A percentile compares a stretch with the other conserved stretches of the same genome.
Conservation (phyloP, 2,113 vertebrate genomes). For the Salvelinus sp. region DNA sequence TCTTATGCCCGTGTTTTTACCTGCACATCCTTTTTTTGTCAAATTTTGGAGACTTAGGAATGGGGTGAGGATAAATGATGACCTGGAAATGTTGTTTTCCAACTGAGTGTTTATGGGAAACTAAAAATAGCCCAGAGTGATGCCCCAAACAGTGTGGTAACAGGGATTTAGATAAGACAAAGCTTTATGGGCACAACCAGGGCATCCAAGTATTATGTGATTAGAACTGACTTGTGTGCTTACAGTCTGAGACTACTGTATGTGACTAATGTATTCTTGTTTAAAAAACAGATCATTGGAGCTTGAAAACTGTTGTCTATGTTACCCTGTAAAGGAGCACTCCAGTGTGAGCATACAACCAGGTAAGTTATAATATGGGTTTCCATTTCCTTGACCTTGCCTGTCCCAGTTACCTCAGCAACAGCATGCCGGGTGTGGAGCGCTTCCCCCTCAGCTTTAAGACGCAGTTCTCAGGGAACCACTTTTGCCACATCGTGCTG, state of each 20-base stretch:
- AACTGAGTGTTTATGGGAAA: not conserved
- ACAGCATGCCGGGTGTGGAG: conserved; percentile 93
- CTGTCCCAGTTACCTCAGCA: conserved; percentile 92
- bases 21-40: not conserved
- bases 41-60: not conserved
- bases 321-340: not conserved
- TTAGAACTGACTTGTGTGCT: not conserved
- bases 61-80: not conserved
- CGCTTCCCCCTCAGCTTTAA: conserved; percentile 99
- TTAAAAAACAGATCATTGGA: not conserved
- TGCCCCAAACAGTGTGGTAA: not conserved
- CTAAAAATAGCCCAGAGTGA: not conserved
- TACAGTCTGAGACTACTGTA: not conserved
- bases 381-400: conserved; percentile 75
- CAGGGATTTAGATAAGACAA: not conserved
- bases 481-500: conserved; percentile 97
- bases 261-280: not conserved
- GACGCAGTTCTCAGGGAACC: conserved; percentile 97
- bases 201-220: not conserved
- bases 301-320: not conserved
- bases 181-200: not conserved
- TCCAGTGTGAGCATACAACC: not conserved
- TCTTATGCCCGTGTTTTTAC: not conserved
- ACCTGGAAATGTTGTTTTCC: not conserved
- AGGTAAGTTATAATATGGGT: not conserved